Evolutionary conservation across 2,888 invertebrate genomes (phyloP).

Genomic region (Sphaerophoria taeniata): DNA sequence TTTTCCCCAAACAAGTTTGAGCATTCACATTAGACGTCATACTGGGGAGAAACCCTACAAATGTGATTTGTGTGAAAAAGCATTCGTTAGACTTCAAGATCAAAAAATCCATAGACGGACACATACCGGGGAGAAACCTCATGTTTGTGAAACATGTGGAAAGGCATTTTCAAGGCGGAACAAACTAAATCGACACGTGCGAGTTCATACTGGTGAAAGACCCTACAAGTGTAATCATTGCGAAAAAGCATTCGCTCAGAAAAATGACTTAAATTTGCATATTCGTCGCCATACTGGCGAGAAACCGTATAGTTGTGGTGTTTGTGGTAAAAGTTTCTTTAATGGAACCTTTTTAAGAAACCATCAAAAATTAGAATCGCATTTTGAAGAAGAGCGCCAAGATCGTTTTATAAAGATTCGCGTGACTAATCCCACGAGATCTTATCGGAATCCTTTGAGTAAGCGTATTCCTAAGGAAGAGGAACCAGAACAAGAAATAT

Average conservation of each 20-base stretch:
- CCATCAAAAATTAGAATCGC: slow-evolving; percentile 86
- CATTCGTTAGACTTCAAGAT: slow-evolving; percentile 86
- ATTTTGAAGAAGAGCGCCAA: slow-evolving; percentile 79
- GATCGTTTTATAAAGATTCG: slow-evolving; percentile 80
- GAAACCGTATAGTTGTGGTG: slow-evolving; percentile 86
- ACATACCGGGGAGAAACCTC: slow-evolving; percentile 86
- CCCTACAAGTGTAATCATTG: slow-evolving; percentile 85
- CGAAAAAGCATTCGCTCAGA: slow-evolving; percentile 85
- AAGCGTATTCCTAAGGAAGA: not conserved
- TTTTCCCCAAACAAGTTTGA: slow-evolving; percentile 85
- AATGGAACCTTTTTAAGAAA: slow-evolving; percentile 86
- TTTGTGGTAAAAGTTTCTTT: slow-evolving; percentile 88
- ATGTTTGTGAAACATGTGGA: slow-evolving; percentile 79
- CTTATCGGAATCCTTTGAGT: slow-evolving; percentile 6
- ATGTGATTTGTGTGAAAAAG: slow-evolving; percentile 86
- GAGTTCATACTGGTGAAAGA: slow-evolving; percentile 84
- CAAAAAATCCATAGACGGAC: slow-evolving; percentile 85
- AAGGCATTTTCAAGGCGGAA: slow-evolving; percentile 85
- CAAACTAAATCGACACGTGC: slow-evolving; percentile 86
- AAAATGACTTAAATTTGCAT: slow-evolving; percentile 88
- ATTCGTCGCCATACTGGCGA: slow-evolving; percentile 88
- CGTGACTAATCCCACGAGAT: slow-evolving; percentile 74
- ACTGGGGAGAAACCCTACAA: slow-evolving; percentile 87
- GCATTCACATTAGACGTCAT: slow-evolving; percentile 87
- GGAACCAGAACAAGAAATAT: too few relatives aligned